A percentile compares a stretch with the other conserved stretches of the same genome.
Evolutionary conservation across 2,797 vertebrate species (phyloP).

Genomic region (Leptodactylus fallax): DNA sequence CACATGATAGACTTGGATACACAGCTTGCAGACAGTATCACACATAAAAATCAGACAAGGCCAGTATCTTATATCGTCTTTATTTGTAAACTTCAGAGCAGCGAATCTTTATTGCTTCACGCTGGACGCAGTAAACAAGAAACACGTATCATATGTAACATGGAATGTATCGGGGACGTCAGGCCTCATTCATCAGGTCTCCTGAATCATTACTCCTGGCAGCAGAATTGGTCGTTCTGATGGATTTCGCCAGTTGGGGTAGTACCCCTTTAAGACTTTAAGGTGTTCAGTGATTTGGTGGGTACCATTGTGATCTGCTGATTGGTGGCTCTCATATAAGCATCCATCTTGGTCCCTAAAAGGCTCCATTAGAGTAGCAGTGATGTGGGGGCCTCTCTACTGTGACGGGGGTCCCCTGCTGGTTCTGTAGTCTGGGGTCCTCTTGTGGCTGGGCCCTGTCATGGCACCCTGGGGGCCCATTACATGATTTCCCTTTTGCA

Average conservation of each 20-base stretch:
- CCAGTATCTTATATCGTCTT: not conserved
- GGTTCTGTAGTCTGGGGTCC: not conserved
- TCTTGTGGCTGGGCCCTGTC: not conserved
- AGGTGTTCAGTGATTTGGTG: not conserved
- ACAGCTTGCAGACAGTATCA: not conserved
- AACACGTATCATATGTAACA: not conserved
- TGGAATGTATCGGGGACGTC: not conserved
- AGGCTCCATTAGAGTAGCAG: not conserved
- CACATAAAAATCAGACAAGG: not conserved
- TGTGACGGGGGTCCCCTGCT: not conserved
- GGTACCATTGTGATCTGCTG: not conserved
- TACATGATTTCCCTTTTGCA: no score
- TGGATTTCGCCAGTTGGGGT: not conserved
- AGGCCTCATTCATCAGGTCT: not conserved
- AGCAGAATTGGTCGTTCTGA: not conserved
- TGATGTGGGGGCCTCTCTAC: not conserved
- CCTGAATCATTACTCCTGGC: not conserved
- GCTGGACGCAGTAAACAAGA: not conserved
- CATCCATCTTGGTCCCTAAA: not conserved
- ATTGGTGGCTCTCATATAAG: not conserved
- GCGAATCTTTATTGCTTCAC: not conserved
- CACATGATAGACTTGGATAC: not conserved
- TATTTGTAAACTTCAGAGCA: not conserved
- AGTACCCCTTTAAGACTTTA: not conserved
- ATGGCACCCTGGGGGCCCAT: no score